A percentile compares a stretch with the other conserved stretches of the same genome.
phyloP scores from a whole-genome alignment of 1,140 invertebrate species.

The Mactra quadrangularis region DNA sequence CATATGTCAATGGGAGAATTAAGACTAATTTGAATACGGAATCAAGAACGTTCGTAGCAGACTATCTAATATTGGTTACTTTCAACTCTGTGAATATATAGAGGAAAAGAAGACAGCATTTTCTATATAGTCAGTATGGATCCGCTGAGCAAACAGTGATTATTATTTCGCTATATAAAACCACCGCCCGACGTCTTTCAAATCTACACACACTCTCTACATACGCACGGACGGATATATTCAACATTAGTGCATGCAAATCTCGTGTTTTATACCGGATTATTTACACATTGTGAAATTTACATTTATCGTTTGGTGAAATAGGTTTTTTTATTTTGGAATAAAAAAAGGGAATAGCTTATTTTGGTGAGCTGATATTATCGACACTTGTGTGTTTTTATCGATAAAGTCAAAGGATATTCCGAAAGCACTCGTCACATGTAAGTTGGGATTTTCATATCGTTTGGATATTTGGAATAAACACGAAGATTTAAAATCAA shows the following conservation, averaged over 20 bases:
- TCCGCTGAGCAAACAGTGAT: neutral
- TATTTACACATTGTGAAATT: constrained; percentile 24
- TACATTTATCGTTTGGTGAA: neutral
- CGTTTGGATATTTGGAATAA: neutral
- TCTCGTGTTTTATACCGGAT: no score
- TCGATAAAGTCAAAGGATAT: no score
- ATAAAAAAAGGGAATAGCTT: no score
- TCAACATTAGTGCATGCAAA: neutral
- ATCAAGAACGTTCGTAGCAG: neutral
- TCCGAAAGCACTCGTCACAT: no score
- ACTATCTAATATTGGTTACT: no score
- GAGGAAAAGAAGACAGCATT: neutral
- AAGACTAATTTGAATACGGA: constrained; percentile 42
- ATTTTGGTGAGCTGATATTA: no score
- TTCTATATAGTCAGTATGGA: constrained; percentile 6
- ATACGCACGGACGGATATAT: constrained; percentile 25
- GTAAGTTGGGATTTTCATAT: constrained; percentile 15
- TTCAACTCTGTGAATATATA: constrained; percentile 1
- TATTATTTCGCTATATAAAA: neutral
- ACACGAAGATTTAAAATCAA: constrained; percentile 38
- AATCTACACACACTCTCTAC: neutral
- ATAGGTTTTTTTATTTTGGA: neutral
- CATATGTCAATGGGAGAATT: constrained; percentile 40
- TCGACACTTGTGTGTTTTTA: no score
- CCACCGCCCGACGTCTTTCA: constrained; percentile 41